Evolutionary conservation across 1,140 invertebrate species (phyloP).

Genomic region (Drosophila kanapiae): DNA sequence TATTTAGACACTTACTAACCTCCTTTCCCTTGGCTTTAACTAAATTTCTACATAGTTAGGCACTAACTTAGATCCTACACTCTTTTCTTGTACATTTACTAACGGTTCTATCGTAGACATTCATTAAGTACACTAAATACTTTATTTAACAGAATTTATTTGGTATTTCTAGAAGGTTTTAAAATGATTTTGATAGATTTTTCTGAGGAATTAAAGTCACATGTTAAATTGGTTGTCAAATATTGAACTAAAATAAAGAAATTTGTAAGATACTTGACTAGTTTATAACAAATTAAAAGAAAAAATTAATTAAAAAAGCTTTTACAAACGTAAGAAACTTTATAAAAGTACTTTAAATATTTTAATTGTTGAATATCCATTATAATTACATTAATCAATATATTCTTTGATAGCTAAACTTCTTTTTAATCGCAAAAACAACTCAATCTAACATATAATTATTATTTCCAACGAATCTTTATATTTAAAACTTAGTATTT

Average conservation of each 20-base stretch:
- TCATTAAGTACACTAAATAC: not conserved
- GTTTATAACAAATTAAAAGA: not conserved
- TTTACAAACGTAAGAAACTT: not conserved
- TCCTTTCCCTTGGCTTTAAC: not conserved
- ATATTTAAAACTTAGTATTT: not conserved
- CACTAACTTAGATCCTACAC: not conserved
- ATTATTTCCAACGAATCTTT: too few relatives aligned
- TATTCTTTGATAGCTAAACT: not conserved
- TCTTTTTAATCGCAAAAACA: not conserved
- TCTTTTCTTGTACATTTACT: not conserved
- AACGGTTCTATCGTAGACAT: not conserved
- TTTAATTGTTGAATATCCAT: not conserved
- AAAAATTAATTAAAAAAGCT: not conserved
- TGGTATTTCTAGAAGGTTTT: not conserved
- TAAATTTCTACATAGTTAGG: not conserved
- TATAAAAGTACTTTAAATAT: not conserved
- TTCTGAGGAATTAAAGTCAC: not conserved
- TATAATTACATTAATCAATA: too few relatives aligned
- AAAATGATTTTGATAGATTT: not conserved
- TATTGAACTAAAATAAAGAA: too few relatives aligned
- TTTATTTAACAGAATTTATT: not conserved
- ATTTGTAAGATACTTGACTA: too few relatives aligned
- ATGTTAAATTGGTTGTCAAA: too few relatives aligned
- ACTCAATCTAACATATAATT: not conserved
- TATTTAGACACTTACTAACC: not conserved